phyloP scores from a whole-genome alignment of 2,888 invertebrate species.

The Omphaloscelis lunosa region DNA sequence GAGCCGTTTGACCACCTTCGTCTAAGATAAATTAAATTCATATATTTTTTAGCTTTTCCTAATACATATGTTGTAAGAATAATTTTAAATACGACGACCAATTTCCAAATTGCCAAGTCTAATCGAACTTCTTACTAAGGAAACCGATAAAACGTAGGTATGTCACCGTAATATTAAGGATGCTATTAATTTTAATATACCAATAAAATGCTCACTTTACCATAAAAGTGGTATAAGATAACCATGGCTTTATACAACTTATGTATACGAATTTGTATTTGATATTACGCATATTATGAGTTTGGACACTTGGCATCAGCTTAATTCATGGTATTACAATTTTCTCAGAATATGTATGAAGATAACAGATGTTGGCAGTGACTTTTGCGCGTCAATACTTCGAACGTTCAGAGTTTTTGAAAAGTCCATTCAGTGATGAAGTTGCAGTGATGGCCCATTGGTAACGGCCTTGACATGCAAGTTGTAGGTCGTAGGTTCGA shows the following conservation, averaged over 20 bases:
- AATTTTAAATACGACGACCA: background rate
- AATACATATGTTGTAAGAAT: background rate
- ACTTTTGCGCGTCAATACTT: background rate
- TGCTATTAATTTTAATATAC: conserved; percentile 27
- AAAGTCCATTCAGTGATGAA: background rate
- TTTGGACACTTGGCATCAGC: background rate
- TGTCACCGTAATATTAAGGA: conserved; percentile 10
- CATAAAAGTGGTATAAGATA: conserved; percentile 28
- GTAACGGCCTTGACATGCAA: too few species aligned
- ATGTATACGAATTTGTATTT: conserved; percentile 7
- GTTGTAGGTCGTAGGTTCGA: too few species aligned
- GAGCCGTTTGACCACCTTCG: background rate
- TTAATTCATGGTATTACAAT: background rate
- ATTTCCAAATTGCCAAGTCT: conserved; percentile 17
- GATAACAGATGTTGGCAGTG: background rate
- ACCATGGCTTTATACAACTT: conserved; percentile 7
- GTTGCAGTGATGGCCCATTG: too few species aligned
- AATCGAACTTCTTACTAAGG: conserved; percentile 8
- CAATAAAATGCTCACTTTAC: conserved; percentile 29
- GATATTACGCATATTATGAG: conserved; percentile 2
- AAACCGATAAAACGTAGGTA: conserved; percentile 32
- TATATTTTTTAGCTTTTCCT: background rate
- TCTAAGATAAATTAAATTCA: background rate
- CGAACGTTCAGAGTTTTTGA: background rate
- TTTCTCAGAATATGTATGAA: background rate